These are phyloP conservation scores for Dryoscopus gambensis DNA, from an alignment of 2,113 vertebrate species.

Conservation along the genomic window DNA sequence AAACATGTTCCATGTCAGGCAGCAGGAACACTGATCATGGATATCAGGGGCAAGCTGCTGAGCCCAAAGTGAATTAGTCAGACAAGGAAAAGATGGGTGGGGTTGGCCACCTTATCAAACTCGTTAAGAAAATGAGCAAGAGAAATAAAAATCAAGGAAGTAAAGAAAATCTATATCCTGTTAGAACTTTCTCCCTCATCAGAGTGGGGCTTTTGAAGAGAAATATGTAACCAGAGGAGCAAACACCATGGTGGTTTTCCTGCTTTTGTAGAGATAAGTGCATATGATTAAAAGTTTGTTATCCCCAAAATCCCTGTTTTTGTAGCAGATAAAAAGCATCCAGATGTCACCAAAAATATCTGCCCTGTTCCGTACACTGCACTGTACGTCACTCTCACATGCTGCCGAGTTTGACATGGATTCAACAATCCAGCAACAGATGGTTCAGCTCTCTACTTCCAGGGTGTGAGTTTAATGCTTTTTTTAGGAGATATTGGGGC, in stretches of 20 bases:
- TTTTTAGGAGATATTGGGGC: conserved; percentile 17
- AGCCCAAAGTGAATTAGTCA: background rate
- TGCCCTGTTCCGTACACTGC: background rate
- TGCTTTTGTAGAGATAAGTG: background rate
- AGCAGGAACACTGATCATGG: background rate
- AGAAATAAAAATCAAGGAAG: background rate
- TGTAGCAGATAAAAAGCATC: conserved; percentile 44
- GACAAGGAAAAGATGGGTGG: background rate
- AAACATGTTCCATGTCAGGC: background rate
- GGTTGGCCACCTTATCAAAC: background rate
- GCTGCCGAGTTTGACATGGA: conserved; percentile 38
- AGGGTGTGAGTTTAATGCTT: conserved; percentile 9
- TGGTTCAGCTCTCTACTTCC: conserved; percentile 35
- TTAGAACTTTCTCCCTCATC: background rate
- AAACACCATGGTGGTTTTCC: background rate
- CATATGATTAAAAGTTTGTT: background rate
- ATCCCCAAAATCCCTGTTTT: conserved; percentile 14
- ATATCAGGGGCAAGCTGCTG: background rate
- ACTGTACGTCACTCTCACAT: conserved; percentile 15
- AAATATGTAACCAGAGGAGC: background rate
- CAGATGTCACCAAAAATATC: conserved; percentile 60
- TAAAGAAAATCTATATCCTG: background rate
- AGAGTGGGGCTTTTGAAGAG: background rate
- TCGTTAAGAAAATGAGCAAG: background rate
- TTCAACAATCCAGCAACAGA: conserved; percentile 57